These are phyloP conservation scores for Psilanteris sp. DNA, from an alignment of 1,140 invertebrate genomes.

Conservation along the genomic window DNA sequence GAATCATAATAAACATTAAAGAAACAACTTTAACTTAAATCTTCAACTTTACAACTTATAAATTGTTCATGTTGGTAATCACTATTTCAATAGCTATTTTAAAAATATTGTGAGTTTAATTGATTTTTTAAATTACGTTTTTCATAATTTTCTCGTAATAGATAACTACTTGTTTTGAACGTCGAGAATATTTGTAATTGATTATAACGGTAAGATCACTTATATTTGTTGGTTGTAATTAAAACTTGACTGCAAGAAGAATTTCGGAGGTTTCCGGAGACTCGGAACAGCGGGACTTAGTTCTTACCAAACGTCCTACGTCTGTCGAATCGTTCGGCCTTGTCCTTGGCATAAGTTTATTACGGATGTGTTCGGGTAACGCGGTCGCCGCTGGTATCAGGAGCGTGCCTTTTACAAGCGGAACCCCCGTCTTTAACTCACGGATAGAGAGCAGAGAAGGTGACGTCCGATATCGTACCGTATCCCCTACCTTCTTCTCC, in stretches of 20 bases:
- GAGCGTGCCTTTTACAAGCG: slow-evolving; percentile 69
- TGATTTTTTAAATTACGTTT: too few species aligned
- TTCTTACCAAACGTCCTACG: slow-evolving; percentile 69
- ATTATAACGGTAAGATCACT: slow-evolving; percentile 24
- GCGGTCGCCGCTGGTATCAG: slow-evolving; percentile 71
- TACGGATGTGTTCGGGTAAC: slow-evolving; percentile 66
- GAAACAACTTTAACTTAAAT: too few species aligned
- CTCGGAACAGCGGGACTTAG: slow-evolving; percentile 33
- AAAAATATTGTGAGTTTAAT: too few species aligned
- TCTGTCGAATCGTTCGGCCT: slow-evolving; percentile 64
- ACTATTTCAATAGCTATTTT: too few species aligned
- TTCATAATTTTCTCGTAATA: background rate
- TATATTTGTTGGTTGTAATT: slow-evolving; percentile 20
- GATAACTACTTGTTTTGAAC: background rate
- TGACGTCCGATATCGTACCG: slow-evolving; percentile 90
- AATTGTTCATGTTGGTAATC: too few species aligned
- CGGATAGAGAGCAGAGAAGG: slow-evolving; percentile 82
- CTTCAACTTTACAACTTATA: too few species aligned
- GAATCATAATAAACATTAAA: too few species aligned
- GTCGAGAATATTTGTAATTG: background rate
- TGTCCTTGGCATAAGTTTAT: slow-evolving; percentile 63
- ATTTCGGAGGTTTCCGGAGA: slow-evolving; percentile 65
- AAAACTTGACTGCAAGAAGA: slow-evolving; percentile 45
- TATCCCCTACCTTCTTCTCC: slow-evolving; percentile 98
- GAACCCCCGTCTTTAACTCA: slow-evolving; percentile 78